Percentiles rank a stretch among this genome's conserved stretches.
These are phyloP conservation scores for Percopsis transmontana DNA, from an alignment of 2,113 vertebrate species.

Conservation along the genomic window DNA sequence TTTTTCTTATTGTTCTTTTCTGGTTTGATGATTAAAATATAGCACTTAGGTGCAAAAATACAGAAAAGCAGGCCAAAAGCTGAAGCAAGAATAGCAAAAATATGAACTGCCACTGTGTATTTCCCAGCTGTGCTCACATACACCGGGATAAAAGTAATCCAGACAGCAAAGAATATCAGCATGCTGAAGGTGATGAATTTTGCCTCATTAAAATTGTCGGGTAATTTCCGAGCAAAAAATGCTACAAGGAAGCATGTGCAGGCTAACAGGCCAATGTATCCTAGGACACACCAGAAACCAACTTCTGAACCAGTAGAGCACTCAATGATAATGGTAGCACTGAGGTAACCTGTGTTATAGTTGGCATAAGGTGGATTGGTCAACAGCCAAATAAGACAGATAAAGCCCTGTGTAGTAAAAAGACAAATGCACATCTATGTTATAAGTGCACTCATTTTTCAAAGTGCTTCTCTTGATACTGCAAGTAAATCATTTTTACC, in stretches of 20 bases:
- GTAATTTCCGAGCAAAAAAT: constrained; percentile 62
- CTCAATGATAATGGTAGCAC: constrained; percentile 54
- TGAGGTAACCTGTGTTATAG: constrained; percentile 58
- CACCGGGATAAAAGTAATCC: constrained; percentile 65
- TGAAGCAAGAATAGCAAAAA: constrained; percentile 66
- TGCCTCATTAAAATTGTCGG: constrained; percentile 66
- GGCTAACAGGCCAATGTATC: constrained; percentile 60
- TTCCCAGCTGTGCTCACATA: constrained; percentile 62
- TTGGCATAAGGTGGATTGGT: constrained; percentile 65
- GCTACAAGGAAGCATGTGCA: constrained; percentile 60
- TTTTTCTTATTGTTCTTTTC: constrained; percentile 58
- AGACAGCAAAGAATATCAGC: constrained; percentile 67
- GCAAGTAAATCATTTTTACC: constrained; percentile 23
- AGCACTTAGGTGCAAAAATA: constrained; percentile 64
- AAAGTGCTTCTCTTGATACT: neutral
- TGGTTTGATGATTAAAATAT: constrained; percentile 56
- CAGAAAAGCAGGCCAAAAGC: constrained; percentile 60
- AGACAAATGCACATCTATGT: neutral
- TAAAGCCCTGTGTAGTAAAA: constrained; percentile 36
- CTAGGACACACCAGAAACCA: constrained; percentile 62
- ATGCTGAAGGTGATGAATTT: constrained; percentile 71
- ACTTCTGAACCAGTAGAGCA: constrained; percentile 59
- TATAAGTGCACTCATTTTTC: neutral
- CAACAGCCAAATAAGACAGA: constrained; percentile 70
- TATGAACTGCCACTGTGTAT: constrained; percentile 63